Percentiles rank a stretch among this genome's conserved stretches.
Conservation (phyloP, 1,140 invertebrate genomes). For the Halesus radiatus region DNA sequence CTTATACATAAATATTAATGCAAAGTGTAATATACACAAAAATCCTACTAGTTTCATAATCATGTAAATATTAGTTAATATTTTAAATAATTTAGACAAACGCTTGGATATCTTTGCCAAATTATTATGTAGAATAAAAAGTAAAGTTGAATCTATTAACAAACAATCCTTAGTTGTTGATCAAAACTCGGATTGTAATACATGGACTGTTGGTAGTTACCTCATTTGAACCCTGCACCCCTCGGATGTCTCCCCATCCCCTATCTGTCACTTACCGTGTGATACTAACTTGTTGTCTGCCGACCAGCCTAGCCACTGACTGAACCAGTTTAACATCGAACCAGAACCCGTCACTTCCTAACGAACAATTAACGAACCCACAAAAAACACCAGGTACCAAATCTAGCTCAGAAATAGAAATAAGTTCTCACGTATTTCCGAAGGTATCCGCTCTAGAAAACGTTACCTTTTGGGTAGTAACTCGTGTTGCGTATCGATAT, state of each 20-base stretch:
- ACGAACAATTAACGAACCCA: neutral
- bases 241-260: neutral
- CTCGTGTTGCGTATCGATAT: slow-evolving; percentile 14
- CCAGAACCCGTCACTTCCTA: slow-evolving; percentile 10
- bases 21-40: slow-evolving; percentile 29
- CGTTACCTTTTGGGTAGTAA: neutral
- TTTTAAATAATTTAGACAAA: slow-evolving; percentile 23
- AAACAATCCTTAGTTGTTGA: slow-evolving; percentile 2
- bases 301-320: neutral
- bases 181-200: neutral
- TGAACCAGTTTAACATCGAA: neutral
- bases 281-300: neutral
- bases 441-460: neutral
- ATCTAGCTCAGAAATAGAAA: neutral
- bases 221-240: slow-evolving; percentile 8
- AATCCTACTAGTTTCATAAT: slow-evolving; percentile 27
- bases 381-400: neutral
- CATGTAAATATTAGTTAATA: slow-evolving; percentile 3
- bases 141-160: slow-evolving; percentile 17
- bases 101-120: slow-evolving; percentile 35
- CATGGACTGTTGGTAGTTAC: neutral
- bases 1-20: slow-evolving; percentile 1
- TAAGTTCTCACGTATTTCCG: slow-evolving; percentile 17
- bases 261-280: neutral
- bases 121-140: slow-evolving; percentile 24